Base-by-base conservation (phyloP, 2,113 vertebrate genomes). In the Cervus canadensis region DNA sequence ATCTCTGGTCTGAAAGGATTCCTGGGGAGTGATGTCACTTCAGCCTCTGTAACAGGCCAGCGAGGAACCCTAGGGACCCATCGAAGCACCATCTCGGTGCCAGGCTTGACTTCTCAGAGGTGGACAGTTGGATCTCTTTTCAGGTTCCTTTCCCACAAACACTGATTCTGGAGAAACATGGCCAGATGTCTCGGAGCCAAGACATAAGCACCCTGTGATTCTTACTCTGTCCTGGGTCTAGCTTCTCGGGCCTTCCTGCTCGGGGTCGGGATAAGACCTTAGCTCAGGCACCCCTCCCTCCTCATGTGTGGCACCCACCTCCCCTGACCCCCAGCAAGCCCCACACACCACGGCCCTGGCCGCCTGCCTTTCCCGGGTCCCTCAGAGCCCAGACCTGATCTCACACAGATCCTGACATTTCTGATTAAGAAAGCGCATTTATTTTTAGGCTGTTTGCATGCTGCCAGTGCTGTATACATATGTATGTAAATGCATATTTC, bases 381-480 rank as follows among this genome's bases (percentile, higher is more conserved):
- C 90, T 81, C 81, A 30, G 86, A 91, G 62, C 17, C 26, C 2
- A 0, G 36, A 36, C 52, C 36, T 8, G 52, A 21, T 67, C 45
- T 14, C 4, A 25, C 23, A 14, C 26, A 23, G 71, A 74, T 3
- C 74, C 95, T 89, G 82, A 45, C 48, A 25, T 60, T 83, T 48
- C 74, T 87, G 62, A 48, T 74, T 7, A 54, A 83, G 87, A 59
- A 76, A 87, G n/a, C 4, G 0, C 14, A 0, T 56, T 67, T 97
- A 87, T 87, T 97, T 95, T 95, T 85, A 89, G 89, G 94, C 56
- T 45, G 12, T 57, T 19, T 40, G 85, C 59, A 4, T 50, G 36
- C 52, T 79, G 56, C 45, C 25, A 0, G 33, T 30, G 76, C 83
- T 7, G 26, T 40, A 40, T 79, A 48, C 43, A 26, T 85, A 33